These are phyloP conservation scores for Monochamus alternatus DNA, from an alignment of 2,888 invertebrate genomes.

Conservation along the genomic window DNA sequence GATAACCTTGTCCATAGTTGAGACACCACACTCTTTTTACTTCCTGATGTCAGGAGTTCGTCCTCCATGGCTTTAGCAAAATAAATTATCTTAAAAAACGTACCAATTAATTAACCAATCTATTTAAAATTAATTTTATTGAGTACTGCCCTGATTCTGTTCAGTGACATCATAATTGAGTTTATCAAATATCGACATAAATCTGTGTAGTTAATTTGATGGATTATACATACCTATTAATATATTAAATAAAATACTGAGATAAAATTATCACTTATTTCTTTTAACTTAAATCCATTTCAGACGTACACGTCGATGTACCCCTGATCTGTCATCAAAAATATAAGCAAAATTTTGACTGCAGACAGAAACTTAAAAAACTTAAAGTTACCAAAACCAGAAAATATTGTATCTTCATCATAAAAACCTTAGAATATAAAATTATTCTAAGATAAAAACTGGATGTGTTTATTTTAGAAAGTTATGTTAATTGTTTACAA, in stretches of 20 bases:
- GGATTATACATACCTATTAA: slow-evolving; percentile 40
- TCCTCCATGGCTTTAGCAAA: slow-evolving; percentile 78
- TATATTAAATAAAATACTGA: slow-evolving; percentile 37
- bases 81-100: slow-evolving; percentile 29
- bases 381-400: slow-evolving; percentile 22
- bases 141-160: neutral
- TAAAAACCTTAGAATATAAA: no score
- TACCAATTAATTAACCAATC: neutral
- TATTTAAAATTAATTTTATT: neutral
- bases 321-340: slow-evolving; percentile 23
- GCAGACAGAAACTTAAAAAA: slow-evolving; percentile 24
- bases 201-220: neutral
- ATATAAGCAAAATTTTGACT: slow-evolving; percentile 14
- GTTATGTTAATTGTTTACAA: neutral
- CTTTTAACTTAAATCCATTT: slow-evolving; percentile 50
- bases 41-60: slow-evolving; percentile 75
- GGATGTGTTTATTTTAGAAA: neutral
- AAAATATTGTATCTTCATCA: no score
- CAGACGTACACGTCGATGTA: slow-evolving; percentile 50
- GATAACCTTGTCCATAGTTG: slow-evolving; percentile 80
- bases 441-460: no score
- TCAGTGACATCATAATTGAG: slow-evolving; percentile 5
- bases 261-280: slow-evolving; percentile 37
- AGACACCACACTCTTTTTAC: slow-evolving; percentile 77
- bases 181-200: neutral